Evolutionary conservation across 2,113 vertebrate genomes (phyloP).

Genomic region (Setophaga petechia): DNA sequence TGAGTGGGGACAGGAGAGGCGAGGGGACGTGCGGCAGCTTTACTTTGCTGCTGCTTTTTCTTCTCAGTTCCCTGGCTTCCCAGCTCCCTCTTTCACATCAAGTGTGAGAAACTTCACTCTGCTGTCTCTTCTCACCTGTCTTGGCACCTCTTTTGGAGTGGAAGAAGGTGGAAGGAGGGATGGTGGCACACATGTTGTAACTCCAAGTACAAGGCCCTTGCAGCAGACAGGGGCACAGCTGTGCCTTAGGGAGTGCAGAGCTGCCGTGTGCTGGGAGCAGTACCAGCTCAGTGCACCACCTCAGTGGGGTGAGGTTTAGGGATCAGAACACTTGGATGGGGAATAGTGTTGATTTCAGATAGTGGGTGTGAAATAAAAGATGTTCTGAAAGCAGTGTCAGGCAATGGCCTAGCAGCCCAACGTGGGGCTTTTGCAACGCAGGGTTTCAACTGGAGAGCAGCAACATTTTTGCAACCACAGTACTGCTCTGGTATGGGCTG

Average conservation of each 20-base stretch:
- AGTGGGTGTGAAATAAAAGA: background rate
- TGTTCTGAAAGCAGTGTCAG: background rate
- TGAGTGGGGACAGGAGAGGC: background rate
- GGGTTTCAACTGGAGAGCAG: background rate
- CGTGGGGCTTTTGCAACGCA: background rate
- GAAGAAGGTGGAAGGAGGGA: background rate
- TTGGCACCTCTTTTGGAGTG: background rate
- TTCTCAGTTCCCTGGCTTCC: background rate
- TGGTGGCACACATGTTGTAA: background rate
- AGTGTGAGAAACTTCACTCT: background rate
- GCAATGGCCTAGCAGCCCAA: background rate
- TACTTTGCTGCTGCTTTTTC: background rate
- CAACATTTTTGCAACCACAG: background rate
- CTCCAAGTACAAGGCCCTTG: background rate
- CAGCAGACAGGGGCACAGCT: background rate
- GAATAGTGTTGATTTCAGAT: background rate
- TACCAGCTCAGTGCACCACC: background rate
- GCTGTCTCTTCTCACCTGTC: background rate
- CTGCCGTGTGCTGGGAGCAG: background rate
- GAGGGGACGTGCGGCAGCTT: background rate
- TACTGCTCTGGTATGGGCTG: background rate
- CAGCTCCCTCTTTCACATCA: fast-evolving
- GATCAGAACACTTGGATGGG: background rate
- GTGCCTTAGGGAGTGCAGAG: background rate
- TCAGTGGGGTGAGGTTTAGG: background rate